Base-by-base conservation (phyloP, 2,113 vertebrate genomes). In the Morone saxatilis region DNA sequence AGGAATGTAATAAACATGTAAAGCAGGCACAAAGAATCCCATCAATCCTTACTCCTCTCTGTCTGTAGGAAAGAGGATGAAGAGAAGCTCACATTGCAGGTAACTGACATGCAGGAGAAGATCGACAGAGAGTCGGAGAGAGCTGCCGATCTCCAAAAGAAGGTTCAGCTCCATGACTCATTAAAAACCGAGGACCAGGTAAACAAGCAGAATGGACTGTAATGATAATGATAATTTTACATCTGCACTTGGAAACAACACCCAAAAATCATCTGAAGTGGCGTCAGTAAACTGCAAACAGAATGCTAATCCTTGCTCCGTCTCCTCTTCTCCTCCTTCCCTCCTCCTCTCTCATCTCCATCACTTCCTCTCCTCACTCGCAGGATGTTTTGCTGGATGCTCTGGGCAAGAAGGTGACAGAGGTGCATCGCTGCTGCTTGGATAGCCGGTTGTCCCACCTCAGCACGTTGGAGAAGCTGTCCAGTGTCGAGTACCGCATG, bases 381-480 rank as follows among this genome's bases (percentile, higher is more conserved):
- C 25, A 60, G 57, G 57, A 60, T 36, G 25, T 36, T 60, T 36
- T 36, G 57, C 16, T 60, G 57, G 3, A 36, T 1, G 3, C 13
- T 16, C 36, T 62, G 36, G 36, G 4, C 38, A 5, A 1, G 17
- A 40, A 40, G 16, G 36, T 62, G 16, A 20, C 16, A 10, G 8
- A 62, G 6, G 36, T 62, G 36, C 7, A 40, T 20, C 1, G 1
- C 16, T 41, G 7, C 31, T 41, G 60, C 4, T 17, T 62, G 16
- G 60, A 62, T 19, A 19, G 17, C 17, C 4, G 17, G 4, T 7
- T 20, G 16, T 20, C 60, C 36, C 6, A 20, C 60, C 60, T 62
- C 36, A 40, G 60, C 60, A 62, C 38, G 17, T 62, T 62, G 60
- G 60, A 62, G 60, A 62, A 62, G 17, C 60, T 62, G 60, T 20